phyloP scores from a whole-genome alignment of 1,140 invertebrate species.

The Hypothenemus hampei region DNA sequence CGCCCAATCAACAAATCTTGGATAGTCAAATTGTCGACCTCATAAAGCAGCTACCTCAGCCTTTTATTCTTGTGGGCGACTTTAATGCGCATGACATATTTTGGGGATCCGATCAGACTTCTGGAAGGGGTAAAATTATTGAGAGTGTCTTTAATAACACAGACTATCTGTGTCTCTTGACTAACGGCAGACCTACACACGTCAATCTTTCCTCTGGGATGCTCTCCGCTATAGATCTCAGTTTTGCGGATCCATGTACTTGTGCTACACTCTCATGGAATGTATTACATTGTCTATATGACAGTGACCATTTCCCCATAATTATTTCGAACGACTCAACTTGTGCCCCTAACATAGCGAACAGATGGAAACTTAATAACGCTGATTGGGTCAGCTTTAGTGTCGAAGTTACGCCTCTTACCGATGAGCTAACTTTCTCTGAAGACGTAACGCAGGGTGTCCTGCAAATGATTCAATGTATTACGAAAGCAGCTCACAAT shows the following conservation, averaged over 20 bases:
- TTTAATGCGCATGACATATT: conserved; percentile 22
- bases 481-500: conserved; percentile 2
- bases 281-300: background rate
- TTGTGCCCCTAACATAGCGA: background rate
- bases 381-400: conserved; percentile 8
- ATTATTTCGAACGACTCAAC: background rate
- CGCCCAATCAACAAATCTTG: background rate
- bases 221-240: conserved; percentile 11
- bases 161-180: conserved; percentile 9
- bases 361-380: conserved; percentile 2
- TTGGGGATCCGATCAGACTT: conserved; percentile 8
- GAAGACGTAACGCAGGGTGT: background rate
- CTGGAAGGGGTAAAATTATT: conserved; percentile 11
- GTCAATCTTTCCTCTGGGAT: conserved; percentile 1
- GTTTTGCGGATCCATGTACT: background rate
- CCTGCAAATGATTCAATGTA: background rate
- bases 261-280: background rate
- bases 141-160: conserved; percentile 18
- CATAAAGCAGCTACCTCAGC: conserved; percentile 17
- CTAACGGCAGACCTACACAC: conserved; percentile 9
- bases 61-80: conserved; percentile 22
- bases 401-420: background rate
- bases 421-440: background rate
- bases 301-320: background rate
- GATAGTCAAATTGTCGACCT: conserved; percentile 9